Evolutionary conservation across 2,113 vertebrate species (phyloP).

Genomic region (Peromyscus leucopus): DNA sequence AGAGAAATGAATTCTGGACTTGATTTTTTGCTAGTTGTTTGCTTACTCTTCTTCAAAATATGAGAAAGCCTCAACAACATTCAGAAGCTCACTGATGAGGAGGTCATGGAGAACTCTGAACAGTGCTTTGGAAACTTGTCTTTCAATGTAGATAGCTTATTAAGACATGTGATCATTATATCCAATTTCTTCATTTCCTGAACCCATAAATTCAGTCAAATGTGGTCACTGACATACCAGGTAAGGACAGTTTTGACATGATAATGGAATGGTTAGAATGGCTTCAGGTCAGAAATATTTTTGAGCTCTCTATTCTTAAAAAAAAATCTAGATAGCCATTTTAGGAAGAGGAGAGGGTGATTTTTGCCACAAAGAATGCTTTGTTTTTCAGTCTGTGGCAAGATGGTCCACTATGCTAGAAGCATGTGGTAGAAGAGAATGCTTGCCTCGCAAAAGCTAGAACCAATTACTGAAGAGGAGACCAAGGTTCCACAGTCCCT

Average conservation of each 20-base stretch:
- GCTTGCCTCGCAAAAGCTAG: too few species aligned
- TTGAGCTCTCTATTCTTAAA: not conserved
- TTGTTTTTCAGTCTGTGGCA: not conserved
- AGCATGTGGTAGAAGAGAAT: not conserved
- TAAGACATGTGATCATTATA: not conserved
- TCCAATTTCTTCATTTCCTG: not conserved
- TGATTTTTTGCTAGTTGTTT: not conserved
- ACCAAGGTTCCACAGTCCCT: too few species aligned
- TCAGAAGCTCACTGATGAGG: not conserved
- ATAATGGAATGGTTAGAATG: not conserved
- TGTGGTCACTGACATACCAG: not conserved
- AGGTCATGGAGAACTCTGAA: not conserved
- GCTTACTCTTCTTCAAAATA: not conserved
- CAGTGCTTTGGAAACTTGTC: not conserved
- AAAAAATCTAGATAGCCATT: not conserved
- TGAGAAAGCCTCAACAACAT: not conserved
- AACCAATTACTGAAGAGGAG: not conserved
- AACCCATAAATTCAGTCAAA: not conserved
- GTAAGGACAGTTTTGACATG: not conserved
- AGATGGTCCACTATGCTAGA: too few species aligned
- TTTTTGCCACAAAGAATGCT: not conserved
- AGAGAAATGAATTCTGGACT: not conserved
- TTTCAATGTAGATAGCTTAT: not conserved
- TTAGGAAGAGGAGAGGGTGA: not conserved
- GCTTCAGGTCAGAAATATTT: not conserved